A percentile compares a stretch with the other conserved stretches of the same genome.
Conservation (phyloP, 2,113 vertebrate species). For the Xiphophorus maculatus region DNA sequence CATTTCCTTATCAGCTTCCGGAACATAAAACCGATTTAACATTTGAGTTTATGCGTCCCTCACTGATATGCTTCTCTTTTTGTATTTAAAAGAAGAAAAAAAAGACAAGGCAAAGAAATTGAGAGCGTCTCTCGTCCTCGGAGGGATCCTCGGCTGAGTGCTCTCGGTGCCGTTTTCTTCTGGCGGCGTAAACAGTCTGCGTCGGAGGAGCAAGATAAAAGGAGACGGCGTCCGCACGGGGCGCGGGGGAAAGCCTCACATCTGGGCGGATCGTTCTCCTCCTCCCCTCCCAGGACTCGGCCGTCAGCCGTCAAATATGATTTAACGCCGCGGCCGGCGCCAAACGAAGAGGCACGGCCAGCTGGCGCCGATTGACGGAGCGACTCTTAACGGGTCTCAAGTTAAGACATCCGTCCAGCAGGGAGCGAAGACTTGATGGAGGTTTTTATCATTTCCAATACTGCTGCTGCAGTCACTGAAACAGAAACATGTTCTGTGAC, state of each 20-base stretch:
- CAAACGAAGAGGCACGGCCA: slow-evolving; percentile 64
- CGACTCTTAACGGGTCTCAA: slow-evolving; percentile 31
- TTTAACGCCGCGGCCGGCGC: slow-evolving; percentile 41
- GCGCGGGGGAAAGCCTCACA: slow-evolving; percentile 54
- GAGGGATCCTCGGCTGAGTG: slow-evolving; percentile 45
- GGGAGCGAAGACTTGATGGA: slow-evolving; percentile 13
- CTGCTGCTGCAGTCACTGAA: no score
- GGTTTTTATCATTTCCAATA: neutral
- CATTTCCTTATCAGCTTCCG: slow-evolving; percentile 3
- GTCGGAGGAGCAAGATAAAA: slow-evolving; percentile 55
- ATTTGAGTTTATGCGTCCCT: slow-evolving; percentile 5
- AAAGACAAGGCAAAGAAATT: slow-evolving; percentile 17
- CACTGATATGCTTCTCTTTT: slow-evolving; percentile 36
- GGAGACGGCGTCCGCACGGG: slow-evolving; percentile 9
- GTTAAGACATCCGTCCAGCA: slow-evolving; percentile 30
- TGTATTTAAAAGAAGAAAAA: slow-evolving; percentile 17
- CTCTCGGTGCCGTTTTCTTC: slow-evolving; percentile 50
- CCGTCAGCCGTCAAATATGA: slow-evolving; percentile 54
- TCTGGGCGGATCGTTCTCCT: slow-evolving; percentile 57
- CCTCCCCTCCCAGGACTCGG: slow-evolving; percentile 41
- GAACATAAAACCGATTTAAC: slow-evolving; percentile 28
- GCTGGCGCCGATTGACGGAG: slow-evolving; percentile 54
- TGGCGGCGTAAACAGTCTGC: slow-evolving; percentile 57
- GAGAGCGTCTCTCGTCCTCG: slow-evolving; percentile 34
- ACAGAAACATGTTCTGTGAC: no score